Percentiles rank a stretch among this genome's conserved stretches.
These are phyloP conservation scores for Aphis craccivora DNA, from an alignment of 1,140 invertebrate species.

Conservation along the genomic window DNA sequence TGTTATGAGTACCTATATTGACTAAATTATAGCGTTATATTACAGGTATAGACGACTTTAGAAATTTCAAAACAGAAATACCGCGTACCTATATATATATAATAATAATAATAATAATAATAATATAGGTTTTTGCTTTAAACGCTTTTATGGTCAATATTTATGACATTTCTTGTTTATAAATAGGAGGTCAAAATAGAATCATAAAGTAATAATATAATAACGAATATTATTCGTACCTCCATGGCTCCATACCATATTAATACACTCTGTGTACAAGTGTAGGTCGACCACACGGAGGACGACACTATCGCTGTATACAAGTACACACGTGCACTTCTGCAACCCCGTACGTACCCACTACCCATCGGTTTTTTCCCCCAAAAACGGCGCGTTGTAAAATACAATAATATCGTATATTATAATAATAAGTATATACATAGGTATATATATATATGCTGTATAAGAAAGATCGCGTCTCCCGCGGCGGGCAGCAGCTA, in stretches of 20 bases:
- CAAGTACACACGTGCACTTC: background rate
- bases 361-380: background rate
- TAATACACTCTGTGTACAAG: background rate
- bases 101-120: too few species aligned
- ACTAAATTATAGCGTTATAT: background rate
- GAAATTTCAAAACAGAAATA: background rate
- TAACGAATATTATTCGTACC: background rate
- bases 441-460: background rate
- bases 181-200: background rate
- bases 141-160: background rate
- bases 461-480: background rate
- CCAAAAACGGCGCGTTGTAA: background rate
- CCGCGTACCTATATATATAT: background rate
- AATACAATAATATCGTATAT: constrained; percentile 31
- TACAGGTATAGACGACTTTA: background rate
- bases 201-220: background rate
- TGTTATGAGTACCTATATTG: background rate
- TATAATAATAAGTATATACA: background rate
- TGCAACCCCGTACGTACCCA: background rate
- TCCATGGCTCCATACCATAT: background rate
- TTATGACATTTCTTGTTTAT: background rate
- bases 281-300: background rate
- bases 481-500: constrained; percentile 5
- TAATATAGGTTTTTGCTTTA: background rate
- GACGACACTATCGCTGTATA: background rate